These are phyloP conservation scores for Champsocephalus gunnari DNA, from an alignment of 2,797 vertebrate species.

Conservation along the genomic window DNA sequence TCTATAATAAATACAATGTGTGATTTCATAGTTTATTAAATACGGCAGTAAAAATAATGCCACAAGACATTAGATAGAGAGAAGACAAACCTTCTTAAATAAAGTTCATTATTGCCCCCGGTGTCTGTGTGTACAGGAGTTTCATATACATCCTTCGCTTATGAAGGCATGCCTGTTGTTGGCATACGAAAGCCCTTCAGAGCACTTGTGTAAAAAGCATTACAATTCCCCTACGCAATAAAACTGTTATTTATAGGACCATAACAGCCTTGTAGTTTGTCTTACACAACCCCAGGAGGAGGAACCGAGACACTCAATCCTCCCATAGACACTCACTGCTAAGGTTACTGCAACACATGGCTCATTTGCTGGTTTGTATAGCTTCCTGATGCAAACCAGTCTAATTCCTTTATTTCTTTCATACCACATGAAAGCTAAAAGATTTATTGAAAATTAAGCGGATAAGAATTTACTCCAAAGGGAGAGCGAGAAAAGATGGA, in stretches of 20 bases:
- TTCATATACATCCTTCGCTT: conserved; percentile 36
- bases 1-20: background rate
- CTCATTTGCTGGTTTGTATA: conserved; percentile 51
- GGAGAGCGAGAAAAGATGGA: conserved; percentile 41
- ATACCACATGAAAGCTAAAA: conserved; percentile 78
- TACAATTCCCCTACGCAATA: conserved; percentile 81
- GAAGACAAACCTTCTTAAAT: background rate
- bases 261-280: conserved; percentile 86
- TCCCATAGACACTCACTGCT: conserved; percentile 68
- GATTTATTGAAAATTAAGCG: conserved; percentile 74
- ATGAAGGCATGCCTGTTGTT: conserved; percentile 52
- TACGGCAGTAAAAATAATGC: background rate
- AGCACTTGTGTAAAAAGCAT: conserved; percentile 80
- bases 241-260: conserved; percentile 87
- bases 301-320: conserved; percentile 72
- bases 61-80: background rate
- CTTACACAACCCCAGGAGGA: conserved; percentile 82
- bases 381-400: conserved; percentile 68
- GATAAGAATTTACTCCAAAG: conserved; percentile 73
- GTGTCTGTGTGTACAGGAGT: conserved; percentile 19
- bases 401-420: conserved; percentile 52
- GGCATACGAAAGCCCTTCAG: conserved; percentile 78
- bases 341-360: conserved; percentile 54
- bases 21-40: conserved; percentile 8
- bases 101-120: background rate